These are phyloP conservation scores for Rugalucina vietnamica DNA, from an alignment of 2,888 invertebrate species.

Conservation along the genomic window DNA sequence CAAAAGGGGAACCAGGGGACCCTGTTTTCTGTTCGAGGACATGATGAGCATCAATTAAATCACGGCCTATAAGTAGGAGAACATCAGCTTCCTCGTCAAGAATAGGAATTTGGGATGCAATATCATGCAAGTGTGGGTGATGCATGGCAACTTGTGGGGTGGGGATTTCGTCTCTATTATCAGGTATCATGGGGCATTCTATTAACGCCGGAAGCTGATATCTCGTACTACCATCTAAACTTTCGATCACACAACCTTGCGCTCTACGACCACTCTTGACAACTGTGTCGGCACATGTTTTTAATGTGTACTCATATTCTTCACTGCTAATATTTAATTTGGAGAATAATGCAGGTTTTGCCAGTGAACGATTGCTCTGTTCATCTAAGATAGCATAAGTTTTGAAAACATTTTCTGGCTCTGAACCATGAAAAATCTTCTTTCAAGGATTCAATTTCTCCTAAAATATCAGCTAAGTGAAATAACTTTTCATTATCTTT, in stretches of 20 bases:
- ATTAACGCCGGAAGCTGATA: constrained; percentile 20
- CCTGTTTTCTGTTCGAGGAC: not conserved
- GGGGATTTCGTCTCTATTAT: constrained; percentile 27
- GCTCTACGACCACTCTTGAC: constrained; percentile 24
- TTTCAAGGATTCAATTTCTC: constrained; percentile 51
- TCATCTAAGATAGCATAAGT: constrained; percentile 31
- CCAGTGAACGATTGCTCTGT: constrained; percentile 32
- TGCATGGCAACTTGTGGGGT: constrained; percentile 25
- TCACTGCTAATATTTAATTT: not conserved
- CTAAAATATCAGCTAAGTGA: constrained; percentile 47
- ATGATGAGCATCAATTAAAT: constrained; percentile 6
- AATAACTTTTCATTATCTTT: constrained; percentile 48
- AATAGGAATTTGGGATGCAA: not conserved
- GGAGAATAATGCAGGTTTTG: constrained; percentile 26
- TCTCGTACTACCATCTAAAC: constrained; percentile 19
- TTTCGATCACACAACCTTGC: constrained; percentile 12
- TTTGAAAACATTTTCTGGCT: constrained; percentile 22
- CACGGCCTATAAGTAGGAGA: not conserved
- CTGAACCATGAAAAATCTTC: constrained; percentile 8
- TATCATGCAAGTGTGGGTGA: constrained; percentile 20
- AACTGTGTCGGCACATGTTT: constrained; percentile 29
- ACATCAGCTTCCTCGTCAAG: constrained; percentile 5
- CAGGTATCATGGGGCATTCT: constrained; percentile 28
- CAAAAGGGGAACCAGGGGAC: not conserved
- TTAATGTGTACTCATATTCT: constrained; percentile 20